Conservation (phyloP, 1,140 invertebrate genomes). For the Drosophila oshimai region DNA sequence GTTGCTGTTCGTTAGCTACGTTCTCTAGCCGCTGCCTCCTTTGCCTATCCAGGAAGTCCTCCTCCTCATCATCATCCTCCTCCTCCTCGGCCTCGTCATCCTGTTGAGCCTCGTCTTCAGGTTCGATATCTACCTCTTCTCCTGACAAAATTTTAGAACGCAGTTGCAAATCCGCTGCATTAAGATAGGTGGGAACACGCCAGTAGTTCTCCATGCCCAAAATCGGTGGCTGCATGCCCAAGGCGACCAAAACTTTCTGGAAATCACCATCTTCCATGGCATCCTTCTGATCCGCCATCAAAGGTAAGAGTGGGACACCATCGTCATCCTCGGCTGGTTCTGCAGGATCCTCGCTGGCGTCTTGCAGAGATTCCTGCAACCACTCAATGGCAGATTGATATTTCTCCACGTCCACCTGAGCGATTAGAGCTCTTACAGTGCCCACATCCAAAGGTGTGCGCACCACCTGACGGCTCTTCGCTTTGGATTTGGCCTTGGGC, state of each 20-base stretch:
- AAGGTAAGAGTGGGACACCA: slow-evolving; percentile 85
- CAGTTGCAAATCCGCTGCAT: slow-evolving; percentile 82
- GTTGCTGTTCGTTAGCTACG: slow-evolving; percentile 55
- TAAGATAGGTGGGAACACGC: slow-evolving; percentile 85
- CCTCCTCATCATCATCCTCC: slow-evolving; percentile 37
- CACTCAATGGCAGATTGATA: slow-evolving; percentile 85
- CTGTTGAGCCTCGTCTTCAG: slow-evolving; percentile 21
- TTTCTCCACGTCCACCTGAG: slow-evolving; percentile 70
- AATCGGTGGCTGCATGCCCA: slow-evolving; percentile 85
- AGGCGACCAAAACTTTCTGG: slow-evolving; percentile 84
- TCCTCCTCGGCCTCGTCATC: background rate
- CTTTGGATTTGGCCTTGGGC: slow-evolving; percentile 23
- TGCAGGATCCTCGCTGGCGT: slow-evolving; percentile 85
- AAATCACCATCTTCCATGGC: slow-evolving; percentile 86
- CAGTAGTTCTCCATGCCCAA: slow-evolving; percentile 85
- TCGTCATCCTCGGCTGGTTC: slow-evolving; percentile 83
- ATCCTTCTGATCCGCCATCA: slow-evolving; percentile 83
- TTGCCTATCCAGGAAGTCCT: slow-evolving; percentile 73
- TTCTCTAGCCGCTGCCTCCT: slow-evolving; percentile 58
- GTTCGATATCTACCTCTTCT: slow-evolving; percentile 63
- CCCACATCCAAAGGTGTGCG: slow-evolving; percentile 75
- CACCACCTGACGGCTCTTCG: slow-evolving; percentile 47
- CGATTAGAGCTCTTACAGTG: slow-evolving; percentile 54
- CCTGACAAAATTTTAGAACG: slow-evolving; percentile 66
- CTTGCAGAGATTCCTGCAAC: slow-evolving; percentile 85